Conservation (phyloP, 2,113 vertebrate genomes). For the Ciconia boyciana region DNA sequence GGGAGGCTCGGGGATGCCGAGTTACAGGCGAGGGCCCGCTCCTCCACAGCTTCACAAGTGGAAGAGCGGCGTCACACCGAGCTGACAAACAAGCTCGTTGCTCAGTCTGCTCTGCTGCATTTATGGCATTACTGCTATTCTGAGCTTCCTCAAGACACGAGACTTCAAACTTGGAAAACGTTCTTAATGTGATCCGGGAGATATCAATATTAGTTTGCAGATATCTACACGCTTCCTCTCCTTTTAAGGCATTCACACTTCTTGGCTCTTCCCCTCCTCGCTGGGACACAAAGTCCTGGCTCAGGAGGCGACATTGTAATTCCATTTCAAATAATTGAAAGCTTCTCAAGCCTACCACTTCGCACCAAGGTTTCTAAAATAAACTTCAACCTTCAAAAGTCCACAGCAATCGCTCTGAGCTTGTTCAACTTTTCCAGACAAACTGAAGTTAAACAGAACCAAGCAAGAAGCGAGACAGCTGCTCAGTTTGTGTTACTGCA, state of each 20-base stretch:
- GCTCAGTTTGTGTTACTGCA: not conserved
- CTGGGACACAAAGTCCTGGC: not conserved
- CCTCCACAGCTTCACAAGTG: not conserved
- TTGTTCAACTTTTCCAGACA: not conserved
- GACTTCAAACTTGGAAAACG: not conserved
- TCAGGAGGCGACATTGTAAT: not conserved
- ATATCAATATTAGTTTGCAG: not conserved
- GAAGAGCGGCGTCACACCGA: accelerated
- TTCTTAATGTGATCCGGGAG: not conserved
- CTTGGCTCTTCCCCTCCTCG: not conserved
- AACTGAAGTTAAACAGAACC: not conserved
- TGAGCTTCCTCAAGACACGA: not conserved
- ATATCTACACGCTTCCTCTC: not conserved
- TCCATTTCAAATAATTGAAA: not conserved
- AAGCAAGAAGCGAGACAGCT: not conserved
- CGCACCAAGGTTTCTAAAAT: not conserved
- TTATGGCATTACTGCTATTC: not conserved
- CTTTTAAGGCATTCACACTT: not conserved
- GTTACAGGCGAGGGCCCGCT: accelerated
- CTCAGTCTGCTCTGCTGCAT: not conserved
- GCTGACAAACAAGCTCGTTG: not conserved
- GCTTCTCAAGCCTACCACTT: not conserved
- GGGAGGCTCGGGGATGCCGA: accelerated
- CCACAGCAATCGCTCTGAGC: not conserved
- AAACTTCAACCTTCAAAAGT: not conserved